These are phyloP conservation scores for Oeneis ivallda DNA, from an alignment of 2,888 invertebrate species.

Conservation along the genomic window DNA sequence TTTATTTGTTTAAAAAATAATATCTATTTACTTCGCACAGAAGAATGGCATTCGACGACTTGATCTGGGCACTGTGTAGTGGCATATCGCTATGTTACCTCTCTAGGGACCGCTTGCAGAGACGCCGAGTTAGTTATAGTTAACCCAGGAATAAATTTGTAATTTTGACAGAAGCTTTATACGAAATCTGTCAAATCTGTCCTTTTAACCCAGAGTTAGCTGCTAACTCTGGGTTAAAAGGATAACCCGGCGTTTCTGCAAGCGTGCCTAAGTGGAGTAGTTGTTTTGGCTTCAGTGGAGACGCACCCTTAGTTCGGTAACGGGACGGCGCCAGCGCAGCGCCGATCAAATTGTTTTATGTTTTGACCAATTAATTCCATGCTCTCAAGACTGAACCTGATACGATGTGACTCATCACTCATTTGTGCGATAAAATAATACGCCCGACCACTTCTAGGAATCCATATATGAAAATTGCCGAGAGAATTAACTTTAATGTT, in stretches of 20 bases:
- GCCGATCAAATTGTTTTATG: constrained; percentile 57
- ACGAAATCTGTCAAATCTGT: no score
- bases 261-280: no score
- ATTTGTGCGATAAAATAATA: constrained; percentile 16
- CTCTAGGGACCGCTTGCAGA: no score
- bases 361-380: constrained; percentile 59
- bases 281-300: background rate
- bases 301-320: constrained; percentile 45
- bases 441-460: constrained; percentile 17
- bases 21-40: background rate
- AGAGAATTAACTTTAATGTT: background rate
- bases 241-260: no score
- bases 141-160: no score
- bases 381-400: constrained; percentile 41
- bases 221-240: no score
- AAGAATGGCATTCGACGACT: background rate
- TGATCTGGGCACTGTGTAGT: background rate
- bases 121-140: no score
- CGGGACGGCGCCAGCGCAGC: constrained; percentile 56
- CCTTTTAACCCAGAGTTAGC: no score
- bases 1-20: no score
- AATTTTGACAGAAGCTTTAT: no score
- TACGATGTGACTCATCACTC: constrained; percentile 36
- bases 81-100: no score
- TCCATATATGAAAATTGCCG: constrained; percentile 15